phyloP scores from a whole-genome alignment of 2,888 invertebrate genomes.

The Tachina grossa region DNA sequence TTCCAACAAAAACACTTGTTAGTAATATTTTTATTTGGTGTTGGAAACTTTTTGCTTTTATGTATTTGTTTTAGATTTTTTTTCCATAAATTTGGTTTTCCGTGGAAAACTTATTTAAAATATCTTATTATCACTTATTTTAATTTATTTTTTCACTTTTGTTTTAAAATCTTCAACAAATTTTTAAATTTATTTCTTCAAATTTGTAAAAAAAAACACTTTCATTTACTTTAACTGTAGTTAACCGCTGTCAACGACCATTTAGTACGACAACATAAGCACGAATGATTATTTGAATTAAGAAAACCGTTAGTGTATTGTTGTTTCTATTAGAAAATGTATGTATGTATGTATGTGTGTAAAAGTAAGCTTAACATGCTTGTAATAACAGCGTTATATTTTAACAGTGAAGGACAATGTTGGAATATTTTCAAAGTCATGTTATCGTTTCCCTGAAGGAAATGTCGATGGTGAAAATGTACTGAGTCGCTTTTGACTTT shows the following conservation, averaged over 20 bases:
- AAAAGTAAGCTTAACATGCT: slow-evolving; percentile 13
- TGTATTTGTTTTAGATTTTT: not conserved
- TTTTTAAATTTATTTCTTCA: not conserved
- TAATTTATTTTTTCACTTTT: not conserved
- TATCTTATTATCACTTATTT: not conserved
- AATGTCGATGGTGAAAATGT: too few species aligned
- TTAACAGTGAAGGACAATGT: slow-evolving; percentile 47
- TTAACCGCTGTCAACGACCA: slow-evolving; percentile 56
- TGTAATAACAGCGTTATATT: not conserved
- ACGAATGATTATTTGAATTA: slow-evolving; percentile 65
- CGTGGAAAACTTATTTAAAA: not conserved
- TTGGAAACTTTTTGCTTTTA: not conserved
- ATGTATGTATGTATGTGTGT: not conserved
- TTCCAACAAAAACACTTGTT: slow-evolving; percentile 50
- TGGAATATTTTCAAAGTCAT: slow-evolving; percentile 57
- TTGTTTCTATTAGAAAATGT: slow-evolving; percentile 28
- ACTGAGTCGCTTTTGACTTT: too few species aligned
- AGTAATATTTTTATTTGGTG: slow-evolving; percentile 25
- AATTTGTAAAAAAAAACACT: not conserved
- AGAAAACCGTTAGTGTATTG: slow-evolving; percentile 62
- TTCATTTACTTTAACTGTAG: slow-evolving; percentile 7
- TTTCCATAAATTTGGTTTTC: not conserved
- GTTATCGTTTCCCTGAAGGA: too few species aligned
- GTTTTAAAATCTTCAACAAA: not conserved
- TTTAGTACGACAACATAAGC: slow-evolving; percentile 62